Evolutionary conservation across 2,113 vertebrate genomes (phyloP).

Genomic region (Lota lota): DNA sequence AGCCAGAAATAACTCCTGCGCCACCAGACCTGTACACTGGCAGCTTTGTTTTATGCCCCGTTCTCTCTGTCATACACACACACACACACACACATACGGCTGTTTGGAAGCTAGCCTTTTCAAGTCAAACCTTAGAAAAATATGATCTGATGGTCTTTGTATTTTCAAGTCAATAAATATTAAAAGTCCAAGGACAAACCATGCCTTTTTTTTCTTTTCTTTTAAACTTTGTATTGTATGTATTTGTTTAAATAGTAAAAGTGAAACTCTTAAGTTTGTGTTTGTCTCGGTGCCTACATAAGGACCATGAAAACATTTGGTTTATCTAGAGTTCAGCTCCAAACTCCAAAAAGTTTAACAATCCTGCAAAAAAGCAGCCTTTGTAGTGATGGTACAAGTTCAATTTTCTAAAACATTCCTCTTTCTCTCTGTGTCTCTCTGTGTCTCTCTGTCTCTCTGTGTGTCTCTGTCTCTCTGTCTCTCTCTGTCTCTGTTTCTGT

Average conservation of each 20-base stretch:
- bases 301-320: too few species aligned
- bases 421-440: too few species aligned
- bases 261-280: neutral
- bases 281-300: too few species aligned
- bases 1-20: constrained; percentile 54
- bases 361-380: too few species aligned
- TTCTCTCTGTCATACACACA: neutral
- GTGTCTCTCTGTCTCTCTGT: too few species aligned
- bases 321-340: too few species aligned
- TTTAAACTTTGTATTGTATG: neutral
- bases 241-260: neutral
- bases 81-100: constrained; percentile 10
- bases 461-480: too few species aligned
- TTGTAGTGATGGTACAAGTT: too few species aligned
- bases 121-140: constrained; percentile 21
- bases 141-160: constrained; percentile 38
- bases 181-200: constrained; percentile 10
- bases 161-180: constrained; percentile 24
- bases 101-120: constrained; percentile 48
- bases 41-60: constrained; percentile 43
- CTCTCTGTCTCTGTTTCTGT: too few species aligned
- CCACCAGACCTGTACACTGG: constrained; percentile 40
- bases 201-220: neutral
- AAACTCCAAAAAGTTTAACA: too few species aligned
- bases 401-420: too few species aligned